Evolutionary conservation across 2,113 vertebrate genomes (phyloP), one percentile per base, ranked within the genome.

Genomic region (Pygoscelis adeliae): DNA sequence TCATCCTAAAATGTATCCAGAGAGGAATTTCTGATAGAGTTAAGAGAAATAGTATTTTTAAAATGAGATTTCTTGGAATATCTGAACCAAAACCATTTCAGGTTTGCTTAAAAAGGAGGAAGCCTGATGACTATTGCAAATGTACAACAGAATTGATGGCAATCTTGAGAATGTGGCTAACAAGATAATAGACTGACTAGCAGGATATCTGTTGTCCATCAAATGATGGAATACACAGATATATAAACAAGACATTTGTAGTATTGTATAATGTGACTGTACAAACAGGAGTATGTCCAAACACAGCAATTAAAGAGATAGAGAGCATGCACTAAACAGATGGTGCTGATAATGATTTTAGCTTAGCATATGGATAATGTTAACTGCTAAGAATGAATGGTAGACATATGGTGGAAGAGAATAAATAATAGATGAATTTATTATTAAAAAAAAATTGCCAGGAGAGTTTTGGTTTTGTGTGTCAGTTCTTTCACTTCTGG

Each of bases 331-430:
- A 84, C 83, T 71, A 79, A 82, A 59, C 96, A 93, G 93, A 96
- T 93, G 94, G 97, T 84, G 42, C 77, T 71, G 89, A 71, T 93
- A 80, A 86, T 89, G 73, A 91, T 93, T 94, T 91, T 84, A 87
- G 79, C 65, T 91, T 82, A 94, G 52, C 96, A 95, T 97, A 96
- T 84, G 94, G 89, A 74, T 91, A 84, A 87, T 42, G 83, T 84
- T 96, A 96, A 67, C 93, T 89, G 59, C 69, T 89, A 82, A 47
- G 44, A 95, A 77, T 84, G 83, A 89, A 94, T 78, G 59, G 62
- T 26, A 92, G 94, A 76, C 91, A 76, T 56, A 44, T 63, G 47
- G n/a, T 82, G 10, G 52, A 91, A 66, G 17, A 78, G 47, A 89
- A 79, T 84, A 87, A 84, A 81, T 71, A 83, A 81, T 92, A 89